Evolutionary conservation across 2,888 invertebrate genomes (phyloP), one percentile per base, ranked within the genome.

Genomic region (Galerucella nymphaeae): DNA sequence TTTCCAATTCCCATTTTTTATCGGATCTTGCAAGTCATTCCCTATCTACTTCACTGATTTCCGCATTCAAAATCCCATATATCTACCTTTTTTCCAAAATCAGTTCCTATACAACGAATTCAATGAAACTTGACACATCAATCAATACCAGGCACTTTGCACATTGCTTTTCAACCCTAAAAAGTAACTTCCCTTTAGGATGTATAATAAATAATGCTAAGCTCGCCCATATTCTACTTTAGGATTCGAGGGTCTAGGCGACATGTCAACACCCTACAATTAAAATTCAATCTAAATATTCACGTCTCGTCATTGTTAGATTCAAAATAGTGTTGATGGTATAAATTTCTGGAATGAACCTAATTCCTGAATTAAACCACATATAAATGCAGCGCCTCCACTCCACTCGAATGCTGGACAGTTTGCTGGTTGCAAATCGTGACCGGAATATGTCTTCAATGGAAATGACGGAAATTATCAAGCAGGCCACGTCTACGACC

Each of bases 401-500:
- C 61, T 62, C 18, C 42, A 62, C 71, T 59, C 63, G 73, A 72
- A 79, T 79, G 77, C 76, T 67, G 76, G 77, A 75, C 79, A 77
- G 75, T 76, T 79, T 75, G 76, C 73, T 75, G 69, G 67, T 65
- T 63, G 76, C 77, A 75, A 71, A 45, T 75, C 79, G 77, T 77
- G 79, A 38, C 18, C 45, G 63, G 73, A 59, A 72, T 73, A 57
- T 42, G 63, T 55, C 57, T 57, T 20, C 55, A 73, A 70, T 72
- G 73, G 69, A 76, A 80, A 81, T 83, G 81, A 77, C 80, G 72
- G 65, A 77, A 80, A 80, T 84, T 82, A 77, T 78, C 77, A 84
- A 76, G 77, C 82, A 71, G 74, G 74, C 82, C 84, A 84, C 84
- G 84, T 84, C 72, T 81, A 72, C 75, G 78, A 81, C 79, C 84